Base-by-base conservation (phyloP, 2,888 invertebrate genomes). In the Choristoneura rosaceana region DNA sequence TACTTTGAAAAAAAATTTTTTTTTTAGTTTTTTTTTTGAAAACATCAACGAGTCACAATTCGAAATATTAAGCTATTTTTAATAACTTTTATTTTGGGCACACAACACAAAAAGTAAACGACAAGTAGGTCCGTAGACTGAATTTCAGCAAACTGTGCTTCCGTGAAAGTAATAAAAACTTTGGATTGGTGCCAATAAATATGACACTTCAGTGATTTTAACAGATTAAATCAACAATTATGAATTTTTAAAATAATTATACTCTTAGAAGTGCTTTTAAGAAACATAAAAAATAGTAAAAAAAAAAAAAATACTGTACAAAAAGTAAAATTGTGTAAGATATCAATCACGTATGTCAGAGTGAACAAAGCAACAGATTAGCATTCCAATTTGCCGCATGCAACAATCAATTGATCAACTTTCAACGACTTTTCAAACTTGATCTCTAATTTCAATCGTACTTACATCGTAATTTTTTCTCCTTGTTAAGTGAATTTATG, bases 381-480 rank as follows among this genome's bases (percentile, higher is more conserved):
- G 4, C 7, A 61, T 62, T 55, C 25, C 17, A 58, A 63, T 45
- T 41, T 38, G 45, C 15, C 45, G 38, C 50, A 70, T 66, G 71
- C n/a, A 33, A 33, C 62, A 45, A 45, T 25, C 17, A 43, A 45
- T 8, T 14, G 12, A 55, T 25, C 10, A 55, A 17, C 4, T 14
- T 5, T 52, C 7, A 2, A 17, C 2, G 1, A 17, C 8, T 25
- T 12, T 55, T 17, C 55, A 12, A 0, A 12, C 10, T 9, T 25
- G 8, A 47, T 47, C 55, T 17, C 55, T 25, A 55, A 55, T 55
- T 52, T 10, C 12, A 47, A 47, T 55, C 61, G 41, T 70, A 79
- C 79, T 79, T 75, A 79, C 79, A 79, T 78, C 60, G 76, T 60
- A 63, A 41, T 15, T 15, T 70, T 34, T 71, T 68, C 4, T 60